These are phyloP conservation scores for Leptodactylus fuscus DNA, from an alignment of 2,113 vertebrate genomes.

Conservation along the genomic window DNA sequence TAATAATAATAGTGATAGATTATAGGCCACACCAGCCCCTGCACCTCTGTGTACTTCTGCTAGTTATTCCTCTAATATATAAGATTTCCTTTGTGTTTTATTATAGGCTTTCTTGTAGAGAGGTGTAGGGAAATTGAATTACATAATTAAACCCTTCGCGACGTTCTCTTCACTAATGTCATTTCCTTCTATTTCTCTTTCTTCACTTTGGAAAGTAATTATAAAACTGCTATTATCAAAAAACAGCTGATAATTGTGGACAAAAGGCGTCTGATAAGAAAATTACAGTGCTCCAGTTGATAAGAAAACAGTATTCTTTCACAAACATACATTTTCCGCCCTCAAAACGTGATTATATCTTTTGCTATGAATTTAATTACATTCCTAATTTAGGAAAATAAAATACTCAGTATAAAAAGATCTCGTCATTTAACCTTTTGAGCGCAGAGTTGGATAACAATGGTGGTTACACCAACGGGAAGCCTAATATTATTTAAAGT, in stretches of 20 bases:
- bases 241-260: constrained; percentile 31
- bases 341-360: constrained; percentile 32
- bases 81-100: background rate
- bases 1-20: constrained; percentile 9
- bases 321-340: constrained; percentile 22
- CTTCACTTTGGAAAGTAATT: constrained; percentile 30
- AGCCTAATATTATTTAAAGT: too few species aligned
- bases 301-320: constrained; percentile 35
- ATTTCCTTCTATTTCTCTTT: constrained; percentile 22
- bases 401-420: background rate
- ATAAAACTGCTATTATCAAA: constrained; percentile 34
- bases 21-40: background rate
- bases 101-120: constrained; percentile 8
- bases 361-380: constrained; percentile 4
- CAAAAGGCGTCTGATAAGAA: constrained; percentile 30
- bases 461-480: too few species aligned
- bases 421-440: background rate
- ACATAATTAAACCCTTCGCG: constrained; percentile 25
- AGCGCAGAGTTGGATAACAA: background rate
- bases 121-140: constrained; percentile 24
- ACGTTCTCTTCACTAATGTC: constrained; percentile 9
- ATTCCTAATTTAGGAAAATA: constrained; percentile 19
- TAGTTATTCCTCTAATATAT: constrained; percentile 5
- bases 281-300: constrained; percentile 36
- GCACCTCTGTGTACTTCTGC: background rate